Percentiles rank a stretch among this genome's conserved stretches.
phyloP scores from a whole-genome alignment of 2,888 invertebrate genomes.

The Drosophila picticornis region DNA sequence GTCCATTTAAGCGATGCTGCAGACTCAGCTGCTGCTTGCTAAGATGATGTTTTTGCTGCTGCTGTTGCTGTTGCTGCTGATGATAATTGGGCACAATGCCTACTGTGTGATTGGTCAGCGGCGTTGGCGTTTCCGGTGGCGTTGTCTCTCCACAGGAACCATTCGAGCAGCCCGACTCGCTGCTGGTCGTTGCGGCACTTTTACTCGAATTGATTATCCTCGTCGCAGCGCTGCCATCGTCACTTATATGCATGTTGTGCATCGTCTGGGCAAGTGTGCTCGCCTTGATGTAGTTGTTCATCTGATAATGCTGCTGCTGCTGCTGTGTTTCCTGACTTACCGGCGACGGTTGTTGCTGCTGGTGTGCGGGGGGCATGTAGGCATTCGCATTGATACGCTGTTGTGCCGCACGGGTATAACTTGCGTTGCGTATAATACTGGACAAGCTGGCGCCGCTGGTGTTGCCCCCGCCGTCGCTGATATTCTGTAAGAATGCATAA shows the following conservation, averaged over 20 bases:
- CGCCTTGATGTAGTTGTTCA: slow-evolving; percentile 75
- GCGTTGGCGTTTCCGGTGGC: slow-evolving; percentile 84
- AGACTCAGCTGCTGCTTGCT: slow-evolving; percentile 82
- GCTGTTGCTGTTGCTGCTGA: slow-evolving; percentile 61
- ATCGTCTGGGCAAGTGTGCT: slow-evolving; percentile 66
- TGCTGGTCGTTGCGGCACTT: slow-evolving; percentile 78
- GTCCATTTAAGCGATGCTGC: slow-evolving; percentile 83
- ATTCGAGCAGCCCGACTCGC: slow-evolving; percentile 85
- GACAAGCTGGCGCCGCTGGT: slow-evolving; percentile 80
- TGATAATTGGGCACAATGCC: slow-evolving; percentile 60
- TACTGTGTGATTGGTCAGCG: slow-evolving; percentile 64
- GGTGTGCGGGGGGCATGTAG: slow-evolving; percentile 72
- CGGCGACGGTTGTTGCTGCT: slow-evolving; percentile 50
- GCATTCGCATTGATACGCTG: slow-evolving; percentile 82
- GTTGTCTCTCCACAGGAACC: slow-evolving; percentile 84
- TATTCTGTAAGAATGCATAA: slow-evolving; percentile 63
- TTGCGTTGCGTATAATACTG: slow-evolving; percentile 83
- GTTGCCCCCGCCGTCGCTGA: slow-evolving; percentile 81
- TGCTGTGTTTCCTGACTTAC: slow-evolving; percentile 65
- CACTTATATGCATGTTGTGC: slow-evolving; percentile 81
- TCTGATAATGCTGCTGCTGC: slow-evolving; percentile 78
- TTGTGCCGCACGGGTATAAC: slow-evolving; percentile 81
- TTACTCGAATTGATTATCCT: slow-evolving; percentile 81
- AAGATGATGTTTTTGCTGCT: slow-evolving; percentile 76
- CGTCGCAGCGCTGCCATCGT: slow-evolving; percentile 61